Conservation (phyloP, 1,140 invertebrate genomes). For the Sminthurinus signatus region DNA sequence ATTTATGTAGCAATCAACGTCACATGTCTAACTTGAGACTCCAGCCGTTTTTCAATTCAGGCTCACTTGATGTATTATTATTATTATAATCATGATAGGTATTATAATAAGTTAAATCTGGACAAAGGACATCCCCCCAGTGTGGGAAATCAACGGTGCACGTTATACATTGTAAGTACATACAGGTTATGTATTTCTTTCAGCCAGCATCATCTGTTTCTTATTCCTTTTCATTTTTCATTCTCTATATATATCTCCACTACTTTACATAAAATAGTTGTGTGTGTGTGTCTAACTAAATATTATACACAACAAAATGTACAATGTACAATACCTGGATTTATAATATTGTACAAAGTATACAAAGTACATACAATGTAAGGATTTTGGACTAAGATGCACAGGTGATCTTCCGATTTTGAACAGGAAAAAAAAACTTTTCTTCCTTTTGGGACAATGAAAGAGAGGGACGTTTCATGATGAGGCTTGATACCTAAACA, state of each 20-base stretch:
- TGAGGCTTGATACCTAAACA: background rate
- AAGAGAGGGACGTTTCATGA: conserved; percentile 1
- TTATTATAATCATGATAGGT: background rate
- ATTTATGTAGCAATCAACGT: conserved; percentile 4
- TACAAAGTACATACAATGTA: background rate
- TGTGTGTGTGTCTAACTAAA: too few relatives aligned
- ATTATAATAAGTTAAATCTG: background rate
- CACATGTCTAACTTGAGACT: background rate
- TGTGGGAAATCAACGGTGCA: background rate
- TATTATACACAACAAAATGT: background rate
- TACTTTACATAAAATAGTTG: too few relatives aligned
- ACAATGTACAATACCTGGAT: background rate
- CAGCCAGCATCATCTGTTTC: too few relatives aligned
- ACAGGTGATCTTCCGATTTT: conserved; percentile 4
- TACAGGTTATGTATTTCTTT: too few relatives aligned
- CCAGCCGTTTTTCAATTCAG: conserved; percentile 7
- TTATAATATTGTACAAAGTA: background rate
- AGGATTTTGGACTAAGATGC: too few relatives aligned
- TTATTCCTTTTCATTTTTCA: too few relatives aligned
- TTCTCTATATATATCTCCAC: too few relatives aligned
- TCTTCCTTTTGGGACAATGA: background rate
- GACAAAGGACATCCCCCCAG: conserved; percentile 1
- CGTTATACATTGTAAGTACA: background rate
- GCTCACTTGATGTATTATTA: too few relatives aligned
- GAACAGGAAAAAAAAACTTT: background rate